Base-by-base conservation (phyloP, 2,888 invertebrate genomes). In the Drepana falcataria region DNA sequence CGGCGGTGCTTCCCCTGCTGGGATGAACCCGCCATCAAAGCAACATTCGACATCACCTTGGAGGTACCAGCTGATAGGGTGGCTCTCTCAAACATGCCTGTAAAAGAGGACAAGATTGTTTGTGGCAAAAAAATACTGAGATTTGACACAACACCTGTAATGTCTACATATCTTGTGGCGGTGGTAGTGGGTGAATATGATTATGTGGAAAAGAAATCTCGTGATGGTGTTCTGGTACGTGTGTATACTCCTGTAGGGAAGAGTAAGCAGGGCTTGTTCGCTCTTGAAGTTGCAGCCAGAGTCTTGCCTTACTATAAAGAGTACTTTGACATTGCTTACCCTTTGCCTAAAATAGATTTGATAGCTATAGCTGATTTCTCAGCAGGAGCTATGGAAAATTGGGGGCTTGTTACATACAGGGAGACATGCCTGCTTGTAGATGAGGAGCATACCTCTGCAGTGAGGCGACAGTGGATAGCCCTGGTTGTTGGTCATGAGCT, bases 301-400 rank as follows among this genome's bases (percentile, higher is more conserved):
- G 96, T 97, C 33, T 87, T 99, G 55, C 97, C 98, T 0, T 99
- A 96, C 77, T 99, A 98, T 87, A 97, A 97, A 71, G 94, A 97
- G 54, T 99, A 98, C 84, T 99, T 99, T 85, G 94, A 96, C 61
- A 96, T 99, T 72, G 95, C 97, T 1, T 99, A 98, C 90, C 98
- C 98, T 0, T 87, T 99, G 63, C 98, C 98, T 34, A 99, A 99
- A 85, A 96, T 98, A 83, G 99, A 99, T 87, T 92, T 99, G 55
- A 97, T 99, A 71, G 98, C 99, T 6, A 96, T 99, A 74, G 96
- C 98, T 2, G 99, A 99, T 81, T 98, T 99, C 79, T 95, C 97
- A 54, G 95, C 96, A 60, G 98, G 97, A 65, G 98, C 99, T 55
- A 99, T 99, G 98, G 98, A 99, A 85, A 99, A 99, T 85, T 99